Base-by-base conservation (phyloP, 2,888 invertebrate species). In the Acleris emargana region DNA sequence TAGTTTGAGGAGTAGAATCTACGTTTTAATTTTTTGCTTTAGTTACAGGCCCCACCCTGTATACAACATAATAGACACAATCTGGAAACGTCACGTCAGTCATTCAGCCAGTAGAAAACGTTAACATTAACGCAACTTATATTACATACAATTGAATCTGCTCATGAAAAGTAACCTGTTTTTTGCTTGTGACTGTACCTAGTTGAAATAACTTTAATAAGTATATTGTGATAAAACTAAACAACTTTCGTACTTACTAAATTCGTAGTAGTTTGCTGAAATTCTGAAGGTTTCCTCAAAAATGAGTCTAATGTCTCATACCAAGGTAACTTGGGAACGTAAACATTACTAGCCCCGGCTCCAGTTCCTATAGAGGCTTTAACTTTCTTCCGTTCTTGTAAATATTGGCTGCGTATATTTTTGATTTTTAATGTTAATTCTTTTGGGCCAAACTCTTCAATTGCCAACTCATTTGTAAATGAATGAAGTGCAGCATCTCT, bases 401-500 rank as follows among this genome's bases (percentile, higher is more conserved):
- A 22, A 51, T 60, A 60, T 47, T 61, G 61, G 16, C 47, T 61
- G 17, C 47, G 22, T 25, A 61, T 61, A 54, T 54, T 54, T 52
- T 60, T 60, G 16, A 58, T 47, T 28, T 59, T 59, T 52, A 42
- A 42, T 9, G 43, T 52, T n/a, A 60, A 52, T 52, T 60, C 51
- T 45, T 60, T 60, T 25, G 60, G 60, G 17, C 62, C 67, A 32
- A 69, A 71, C 52, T 61, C 67, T 32, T 69, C 58, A 55, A 55
- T 25, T 28, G 55, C 55, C 22, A 62, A 62, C 38, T 62, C 49
- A 49, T 22, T 62, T 18, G 62, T 38, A 62, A 62, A 62, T 22
- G 42, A 47, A 55, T 53, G 28, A 20, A 62, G 54, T 16, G 61
- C 61, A 43, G 61, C 61, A 47, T 62, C 45, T 54, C 61, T 53